Evolutionary conservation across 2,888 invertebrate genomes (phyloP), one percentile per base, ranked within the genome.

Genomic region (Drosophila helvetica): DNA sequence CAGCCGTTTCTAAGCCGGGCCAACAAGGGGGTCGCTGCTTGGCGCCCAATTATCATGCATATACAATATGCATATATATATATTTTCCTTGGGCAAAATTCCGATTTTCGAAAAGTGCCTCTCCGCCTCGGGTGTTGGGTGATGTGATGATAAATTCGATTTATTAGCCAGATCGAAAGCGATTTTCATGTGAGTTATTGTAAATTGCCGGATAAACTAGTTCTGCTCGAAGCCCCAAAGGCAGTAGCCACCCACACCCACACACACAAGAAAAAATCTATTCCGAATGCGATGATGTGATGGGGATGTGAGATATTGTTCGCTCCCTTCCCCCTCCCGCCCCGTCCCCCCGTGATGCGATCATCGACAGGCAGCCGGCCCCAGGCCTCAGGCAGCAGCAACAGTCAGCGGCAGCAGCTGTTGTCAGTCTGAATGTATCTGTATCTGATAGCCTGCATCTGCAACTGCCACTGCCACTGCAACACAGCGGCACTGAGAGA

Each of bases 71-170:
- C 45, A 66, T 30, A 66, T 25, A 64, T 33, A 19, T 8, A 33
- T 15, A 6, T 7, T 46, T 27, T 18, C 4, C 56, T 60, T 48
- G 60, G 52, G 30, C 45, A 51, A 61, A 48, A 27, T 46, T 56
- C 66, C 79, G 71, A 79, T 74, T 79, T 70, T 75, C 80, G 70
- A 67, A 74, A 63, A 56, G 30, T 30, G 30, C 10, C 30, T 30
- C 0, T 27, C 61, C 64, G 64, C 48, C 61, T 55, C 46, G 60
- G 52, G 52, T 56, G 55, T 33, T 33, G 22, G 7, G 43, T 52
- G 62, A 54, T 66, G 43, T 51, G 69, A 61, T 81, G 63, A 82
- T 82, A 76, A 82, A 77, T 65, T 75, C 65, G 77, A 83, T 82
- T 85, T 82, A 85, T 82, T 75, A 60, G 42, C 65, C 60, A 80